Base-by-base conservation (phyloP, 2,888 invertebrate species). In the Merodon equestris region DNA sequence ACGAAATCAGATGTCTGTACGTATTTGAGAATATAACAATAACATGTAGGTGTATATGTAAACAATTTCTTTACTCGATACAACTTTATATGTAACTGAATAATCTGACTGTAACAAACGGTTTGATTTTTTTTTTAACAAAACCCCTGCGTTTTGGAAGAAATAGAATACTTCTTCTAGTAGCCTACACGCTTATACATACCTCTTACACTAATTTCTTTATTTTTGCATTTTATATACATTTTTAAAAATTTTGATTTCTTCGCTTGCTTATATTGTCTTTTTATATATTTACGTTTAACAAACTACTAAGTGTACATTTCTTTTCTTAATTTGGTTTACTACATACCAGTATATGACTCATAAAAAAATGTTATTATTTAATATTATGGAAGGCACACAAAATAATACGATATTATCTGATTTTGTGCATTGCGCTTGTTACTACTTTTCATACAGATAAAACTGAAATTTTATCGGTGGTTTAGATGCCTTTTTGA, bases 331-430 rank as follows among this genome's bases (percentile, higher is more conserved):
- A n/a, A 13, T 1, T 12, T 44, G 14, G n/a, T 15, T 58, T 50
- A 34, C 12, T 13, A 44, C 10, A 45, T 51, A 58, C 19, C 17
- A 27, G 9, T 17, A 18, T 56, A 14, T 51, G 9, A 18, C 17
- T 17, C 40, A 34, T 60, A 73, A 58, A 17, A 50, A 63, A 64
- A 56, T 66, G 13, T 66, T 17, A 44, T 60, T 60, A 36, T 58
- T 42, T 50, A 54, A 76, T 34, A 58, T 34, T 51, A 54, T 56
- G 40, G 45, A 76, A 76, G 71, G 76, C 71, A 71, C 60, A 76
- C 71, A 71, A 76, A 76, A 72, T 50, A 27, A 27, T 27, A 27
- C n/a, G 19, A 64, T 60, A 60, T 18, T 66, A 60, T 27, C 64
- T 56, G 48, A 70, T 64, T 75, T 71, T 75, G 74, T 53, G 64